Evolutionary conservation across 2,797 vertebrate genomes (phyloP), one percentile per base, ranked within the genome.

Genomic region (Garrulus glandarius): DNA sequence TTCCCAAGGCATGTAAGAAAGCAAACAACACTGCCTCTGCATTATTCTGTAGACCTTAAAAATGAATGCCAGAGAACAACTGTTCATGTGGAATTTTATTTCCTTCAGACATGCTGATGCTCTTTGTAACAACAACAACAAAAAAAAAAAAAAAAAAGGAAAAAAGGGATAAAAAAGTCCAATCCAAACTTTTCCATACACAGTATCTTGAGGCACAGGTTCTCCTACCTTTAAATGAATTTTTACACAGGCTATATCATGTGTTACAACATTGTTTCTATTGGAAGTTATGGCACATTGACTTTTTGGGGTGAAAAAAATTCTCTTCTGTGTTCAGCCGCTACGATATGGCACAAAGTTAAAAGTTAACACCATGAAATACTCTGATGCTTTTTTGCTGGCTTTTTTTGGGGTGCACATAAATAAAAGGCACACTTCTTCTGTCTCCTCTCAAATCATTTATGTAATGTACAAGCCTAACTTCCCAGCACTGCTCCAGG

Each of bases 341-440:
- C 85, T 90, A 84, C 47, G 88, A 56, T 72, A 91, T 86, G 89
- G 93, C 92, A 96, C 89, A 56, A 93, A 80, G 24, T 78, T 37
- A 90, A 56, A 80, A 44, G 18, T 85, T 71, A 87, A 91, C 36
- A 49, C 6, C 23, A 52, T 34, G 23, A 88, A 56, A 49, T 67
- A 72, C 27, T 88, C 60, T 24, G 37, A 81, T 67, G 44, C 32
- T 74, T 87, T 87, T 91, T 60, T 88, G 87, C 95, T 96, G 93
- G 94, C 83, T 86, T 27, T 84, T 94, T 95, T 92, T 81, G 80
- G 69, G 93, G 94, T 70, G 80, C 91, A 88, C 85, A 67, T 56
- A 95, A 95, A 93, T 88, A 88, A 96, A 96, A 95, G 96, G 96
- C 96, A 96, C 96, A 19, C 91, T 72, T 90, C 70, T 72, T 36